Percentiles rank a stretch among this genome's conserved stretches.
phyloP scores from a whole-genome alignment of 1,140 invertebrate genomes.

The Calycopis cecrops region DNA sequence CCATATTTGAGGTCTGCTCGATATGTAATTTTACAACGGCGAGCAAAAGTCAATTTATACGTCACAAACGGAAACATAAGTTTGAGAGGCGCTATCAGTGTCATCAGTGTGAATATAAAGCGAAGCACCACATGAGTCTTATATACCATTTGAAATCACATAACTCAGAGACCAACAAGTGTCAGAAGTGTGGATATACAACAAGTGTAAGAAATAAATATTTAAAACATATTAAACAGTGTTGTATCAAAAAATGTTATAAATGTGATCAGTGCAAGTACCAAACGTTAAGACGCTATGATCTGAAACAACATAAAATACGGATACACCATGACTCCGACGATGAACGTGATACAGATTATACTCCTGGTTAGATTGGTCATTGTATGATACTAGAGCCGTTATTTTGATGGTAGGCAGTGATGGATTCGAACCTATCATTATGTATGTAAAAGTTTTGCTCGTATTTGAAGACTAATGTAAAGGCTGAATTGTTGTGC shows the following conservation, averaged over 20 bases:
- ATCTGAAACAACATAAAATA: conserved; percentile 34
- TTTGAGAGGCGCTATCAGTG: conserved; percentile 40
- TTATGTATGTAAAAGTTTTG: too few relatives aligned
- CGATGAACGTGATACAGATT: conserved; percentile 26
- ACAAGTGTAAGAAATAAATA: background rate
- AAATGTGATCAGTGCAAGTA: conserved; percentile 43
- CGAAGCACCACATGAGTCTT: conserved; percentile 48
- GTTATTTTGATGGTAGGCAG: too few relatives aligned
- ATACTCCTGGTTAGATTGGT: conserved; percentile 14
- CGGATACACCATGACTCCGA: conserved; percentile 27
- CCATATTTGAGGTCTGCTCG: conserved; percentile 38
- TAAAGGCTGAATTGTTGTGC: too few relatives aligned
- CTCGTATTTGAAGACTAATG: too few relatives aligned
- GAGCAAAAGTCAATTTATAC: conserved; percentile 34
- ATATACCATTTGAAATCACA: conserved; percentile 52
- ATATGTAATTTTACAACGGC: conserved; percentile 43
- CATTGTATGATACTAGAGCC: too few relatives aligned
- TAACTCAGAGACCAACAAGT: conserved; percentile 15
- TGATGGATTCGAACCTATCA: too few relatives aligned
- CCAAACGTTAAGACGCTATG: conserved; percentile 28
- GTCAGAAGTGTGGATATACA: conserved; percentile 5
- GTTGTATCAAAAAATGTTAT: conserved; percentile 10
- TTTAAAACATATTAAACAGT: background rate
- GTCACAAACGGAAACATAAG: conserved; percentile 44
- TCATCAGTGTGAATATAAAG: conserved; percentile 45